A percentile compares a stretch with the other conserved stretches of the same genome.
These are phyloP conservation scores for Ceyx melanurus DNA, from an alignment of 2,113 vertebrate genomes.

Conservation along the genomic window DNA sequence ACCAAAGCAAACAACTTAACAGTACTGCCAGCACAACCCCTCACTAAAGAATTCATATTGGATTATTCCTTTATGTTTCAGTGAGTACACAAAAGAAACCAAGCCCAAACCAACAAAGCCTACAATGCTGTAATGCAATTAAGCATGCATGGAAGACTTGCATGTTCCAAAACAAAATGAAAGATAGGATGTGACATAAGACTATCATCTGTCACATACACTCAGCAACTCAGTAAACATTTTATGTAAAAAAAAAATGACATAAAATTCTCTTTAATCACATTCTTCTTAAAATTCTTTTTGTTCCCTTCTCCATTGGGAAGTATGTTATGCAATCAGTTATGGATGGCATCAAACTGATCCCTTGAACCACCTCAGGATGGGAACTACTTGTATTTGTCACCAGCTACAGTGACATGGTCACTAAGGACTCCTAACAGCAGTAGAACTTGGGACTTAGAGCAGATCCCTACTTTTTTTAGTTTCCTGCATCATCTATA, in stretches of 20 bases:
- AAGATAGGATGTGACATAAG: slow-evolving; percentile 64
- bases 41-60: not conserved
- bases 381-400: not conserved
- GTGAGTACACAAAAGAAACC: not conserved
- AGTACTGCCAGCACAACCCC: not conserved
- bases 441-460: not conserved
- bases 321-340: not conserved
- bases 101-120: not conserved
- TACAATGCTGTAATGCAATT: slow-evolving; percentile 51
- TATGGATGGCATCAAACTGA: not conserved
- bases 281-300: not conserved
- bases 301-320: not conserved
- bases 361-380: not conserved
- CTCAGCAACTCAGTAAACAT: slow-evolving; percentile 60
- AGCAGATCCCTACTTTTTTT: not conserved
- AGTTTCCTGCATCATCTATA: not conserved
- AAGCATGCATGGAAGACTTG: slow-evolving; percentile 53
- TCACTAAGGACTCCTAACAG: not conserved
- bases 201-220: slow-evolving; percentile 70
- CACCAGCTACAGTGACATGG: not conserved
- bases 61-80: slow-evolving; percentile 43
- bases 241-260: slow-evolving; percentile 60
- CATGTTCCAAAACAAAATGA: slow-evolving; percentile 63
- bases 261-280: slow-evolving; percentile 53
- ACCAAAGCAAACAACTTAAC: not conserved